Conservation (phyloP, 1,140 invertebrate genomes). For the Bactericera cockerelli region DNA sequence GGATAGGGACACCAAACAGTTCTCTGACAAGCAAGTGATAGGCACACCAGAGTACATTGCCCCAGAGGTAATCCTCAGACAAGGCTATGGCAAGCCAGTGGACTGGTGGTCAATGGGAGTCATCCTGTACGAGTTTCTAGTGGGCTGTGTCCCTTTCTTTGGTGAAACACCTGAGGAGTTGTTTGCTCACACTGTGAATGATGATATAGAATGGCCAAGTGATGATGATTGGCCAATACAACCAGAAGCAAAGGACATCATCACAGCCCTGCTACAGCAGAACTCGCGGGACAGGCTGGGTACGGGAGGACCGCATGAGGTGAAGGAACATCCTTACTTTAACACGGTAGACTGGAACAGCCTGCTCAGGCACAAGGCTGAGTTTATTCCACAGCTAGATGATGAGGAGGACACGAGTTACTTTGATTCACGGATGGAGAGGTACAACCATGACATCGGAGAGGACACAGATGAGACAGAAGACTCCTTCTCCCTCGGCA, state of each 20-base stretch:
- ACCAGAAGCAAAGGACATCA: conserved; percentile 80
- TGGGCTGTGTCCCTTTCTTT: conserved; percentile 98
- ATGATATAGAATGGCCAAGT: conserved; percentile 91
- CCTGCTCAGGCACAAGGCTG: conserved; percentile 87
- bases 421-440: conserved; percentile 92
- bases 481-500: conserved; percentile 67
- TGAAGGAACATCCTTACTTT: conserved; percentile 94
- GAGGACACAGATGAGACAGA: conserved; percentile 78
- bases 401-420: conserved; percentile 99
- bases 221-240: conserved; percentile 84
- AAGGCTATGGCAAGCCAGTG: conserved; percentile 92
- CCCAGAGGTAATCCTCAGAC: conserved; percentile 75
- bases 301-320: conserved; percentile 80
- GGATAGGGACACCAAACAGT: conserved; percentile 88
- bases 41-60: conserved; percentile 94
- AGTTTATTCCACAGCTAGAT: conserved; percentile 96
- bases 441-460: conserved; percentile 85
- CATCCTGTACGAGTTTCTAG: conserved; percentile 95
- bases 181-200: conserved; percentile 96
- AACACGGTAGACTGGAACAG: conserved; percentile 89
- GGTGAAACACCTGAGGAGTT: conserved; percentile 96
- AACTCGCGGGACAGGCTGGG: conserved; percentile 90
- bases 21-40: conserved; percentile 96
- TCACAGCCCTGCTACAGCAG: conserved; percentile 75
- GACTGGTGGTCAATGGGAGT: conserved; percentile 99